Conservation (phyloP, 2,888 invertebrate genomes). For the Adela reaumurella region DNA sequence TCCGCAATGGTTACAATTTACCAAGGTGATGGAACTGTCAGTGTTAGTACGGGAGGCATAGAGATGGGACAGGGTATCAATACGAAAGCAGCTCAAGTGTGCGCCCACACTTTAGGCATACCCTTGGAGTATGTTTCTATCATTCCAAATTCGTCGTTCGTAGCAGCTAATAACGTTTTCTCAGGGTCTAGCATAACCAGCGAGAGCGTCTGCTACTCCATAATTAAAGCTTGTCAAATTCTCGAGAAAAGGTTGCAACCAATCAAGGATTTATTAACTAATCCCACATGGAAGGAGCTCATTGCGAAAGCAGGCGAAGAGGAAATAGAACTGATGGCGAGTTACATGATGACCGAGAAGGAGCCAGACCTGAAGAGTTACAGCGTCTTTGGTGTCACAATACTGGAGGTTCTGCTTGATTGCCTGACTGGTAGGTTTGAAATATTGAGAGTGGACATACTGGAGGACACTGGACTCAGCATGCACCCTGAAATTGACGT, state of each 20-base stretch:
- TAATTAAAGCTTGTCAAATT: slow-evolving; percentile 58
- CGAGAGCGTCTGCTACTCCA: slow-evolving; percentile 56
- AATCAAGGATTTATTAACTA: slow-evolving; percentile 37
- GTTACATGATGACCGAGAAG: slow-evolving; percentile 55
- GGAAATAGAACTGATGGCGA: slow-evolving; percentile 57
- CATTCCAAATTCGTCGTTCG: slow-evolving; percentile 55
- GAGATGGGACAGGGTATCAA: slow-evolving; percentile 80
- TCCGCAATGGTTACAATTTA: slow-evolving; percentile 63
- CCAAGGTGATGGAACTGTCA: slow-evolving; percentile 66
- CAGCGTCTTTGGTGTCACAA: slow-evolving; percentile 55
- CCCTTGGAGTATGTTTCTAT: slow-evolving; percentile 59
- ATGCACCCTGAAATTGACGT: slow-evolving; percentile 64
- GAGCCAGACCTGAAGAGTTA: slow-evolving; percentile 51
- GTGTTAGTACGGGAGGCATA: slow-evolving; percentile 64
- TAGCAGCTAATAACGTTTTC: slow-evolving; percentile 57
- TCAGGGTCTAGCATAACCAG: slow-evolving; percentile 67
- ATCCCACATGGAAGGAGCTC: slow-evolving; percentile 58
- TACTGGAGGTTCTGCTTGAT: slow-evolving; percentile 66
- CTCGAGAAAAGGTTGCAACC: slow-evolving; percentile 56
- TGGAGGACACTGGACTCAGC: slow-evolving; percentile 67
- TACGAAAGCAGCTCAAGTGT: slow-evolving; percentile 75
- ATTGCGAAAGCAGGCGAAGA: slow-evolving; percentile 49
- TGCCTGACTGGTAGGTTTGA: slow-evolving; percentile 65
- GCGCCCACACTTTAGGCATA: slow-evolving; percentile 69
- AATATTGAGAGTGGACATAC: slow-evolving; percentile 57